These are phyloP conservation scores for Tetrao urogallus DNA, from an alignment of 2,113 vertebrate species.

Conservation along the genomic window DNA sequence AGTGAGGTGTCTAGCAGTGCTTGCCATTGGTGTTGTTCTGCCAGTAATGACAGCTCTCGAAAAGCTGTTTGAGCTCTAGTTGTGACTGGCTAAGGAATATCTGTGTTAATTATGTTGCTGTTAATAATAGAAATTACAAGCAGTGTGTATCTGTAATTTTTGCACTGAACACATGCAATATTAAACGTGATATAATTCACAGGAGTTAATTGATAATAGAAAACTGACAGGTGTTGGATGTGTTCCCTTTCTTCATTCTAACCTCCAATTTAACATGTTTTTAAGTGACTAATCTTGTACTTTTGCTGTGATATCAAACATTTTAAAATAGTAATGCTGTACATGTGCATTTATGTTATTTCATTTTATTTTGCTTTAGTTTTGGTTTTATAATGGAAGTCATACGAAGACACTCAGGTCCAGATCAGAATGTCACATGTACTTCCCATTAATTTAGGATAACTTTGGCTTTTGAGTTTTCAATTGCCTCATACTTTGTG, in stretches of 20 bases:
- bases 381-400: not conserved
- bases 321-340: not conserved
- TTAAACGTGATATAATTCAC: not conserved
- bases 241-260: not conserved
- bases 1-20: not conserved
- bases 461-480: not conserved
- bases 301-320: not conserved
- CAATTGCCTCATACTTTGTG: not conserved
- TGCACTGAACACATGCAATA: not conserved
- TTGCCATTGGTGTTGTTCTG: not conserved
- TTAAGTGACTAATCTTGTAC: not conserved
- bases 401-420: not conserved
- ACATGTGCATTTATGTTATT: not conserved
- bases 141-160: not conserved
- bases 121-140: not conserved
- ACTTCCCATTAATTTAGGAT: not conserved
- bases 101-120: not conserved
- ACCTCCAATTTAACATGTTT: not conserved
- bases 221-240: not conserved
- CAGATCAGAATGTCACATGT: not conserved
- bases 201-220: not conserved
- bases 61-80: not conserved
- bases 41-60: not conserved
- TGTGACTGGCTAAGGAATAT: not conserved
- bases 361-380: not conserved